Evolutionary conservation across 2,888 invertebrate species (phyloP), one percentile per base, ranked within the genome.

Genomic region (Sialis fuliginosa): DNA sequence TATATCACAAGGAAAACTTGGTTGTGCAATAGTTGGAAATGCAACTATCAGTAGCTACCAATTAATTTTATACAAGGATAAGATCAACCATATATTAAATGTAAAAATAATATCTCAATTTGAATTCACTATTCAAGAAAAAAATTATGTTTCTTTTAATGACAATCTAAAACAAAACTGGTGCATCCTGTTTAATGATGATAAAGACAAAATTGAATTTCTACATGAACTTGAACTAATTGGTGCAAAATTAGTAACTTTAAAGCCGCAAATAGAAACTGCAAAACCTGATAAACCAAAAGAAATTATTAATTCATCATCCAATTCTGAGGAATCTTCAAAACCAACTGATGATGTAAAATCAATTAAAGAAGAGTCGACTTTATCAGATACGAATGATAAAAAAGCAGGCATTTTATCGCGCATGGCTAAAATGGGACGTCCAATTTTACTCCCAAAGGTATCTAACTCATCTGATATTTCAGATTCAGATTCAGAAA

Each of bases 361-460:
- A 12, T 7, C 8, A 37, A n/a, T 12, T n/a, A 6, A 6, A 8
- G 6, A 6, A 6, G 37, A 37, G 2, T 37, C 37, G 5, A 12
- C n/a, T 37, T 37, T 12, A 6, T 37, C 37, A 6, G 37, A 7
- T 1, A n/a, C 51, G 33, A 52, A 53, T 40, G 50, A 52, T 48
- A 55, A 56, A 33, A 70, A 68, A 56, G 66, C 68, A 8, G 62
- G 66, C 48, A 67, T 74, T 50, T 59, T 75, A 45, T 65, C 69
- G 6, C 62, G 75, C 52, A 72, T 76, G 65, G 71, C 74, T 1
- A 72, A 70, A 64, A 69, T 75, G 67, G 75, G 75, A 0, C 68
- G 70, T 52, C 63, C 67, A 32, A 67, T 70, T 51, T 52, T 64
- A 35, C 63, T 71, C n/a, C 67, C 70, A 4, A 65, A 62, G 51